phyloP scores from a whole-genome alignment of 2,888 invertebrate genomes.

The Cantharis flavilabris region DNA sequence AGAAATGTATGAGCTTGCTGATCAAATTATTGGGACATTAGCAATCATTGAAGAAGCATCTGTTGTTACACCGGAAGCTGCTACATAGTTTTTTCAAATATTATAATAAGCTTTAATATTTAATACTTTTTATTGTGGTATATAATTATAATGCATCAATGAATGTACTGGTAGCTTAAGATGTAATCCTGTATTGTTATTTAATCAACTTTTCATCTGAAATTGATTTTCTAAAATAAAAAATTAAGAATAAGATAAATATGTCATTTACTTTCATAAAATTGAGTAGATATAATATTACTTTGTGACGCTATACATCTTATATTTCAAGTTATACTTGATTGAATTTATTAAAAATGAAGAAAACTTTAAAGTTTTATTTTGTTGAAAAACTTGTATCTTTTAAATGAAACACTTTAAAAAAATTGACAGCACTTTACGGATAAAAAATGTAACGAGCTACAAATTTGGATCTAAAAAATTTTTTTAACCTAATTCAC shows the following conservation, averaged over 20 bases:
- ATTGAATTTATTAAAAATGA: too few relatives aligned
- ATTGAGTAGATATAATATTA: too few relatives aligned
- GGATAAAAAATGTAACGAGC: too few relatives aligned
- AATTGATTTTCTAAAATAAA: neutral
- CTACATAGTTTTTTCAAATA: neutral
- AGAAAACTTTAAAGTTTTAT: too few relatives aligned
- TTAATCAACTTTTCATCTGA: neutral
- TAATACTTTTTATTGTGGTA: neutral
- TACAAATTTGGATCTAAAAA: too few relatives aligned
- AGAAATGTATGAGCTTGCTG: constrained; percentile 69
- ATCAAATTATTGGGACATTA: constrained; percentile 64
- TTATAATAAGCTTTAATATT: neutral
- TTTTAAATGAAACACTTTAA: too few relatives aligned
- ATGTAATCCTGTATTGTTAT: neutral
- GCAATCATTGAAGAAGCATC: constrained; percentile 27
- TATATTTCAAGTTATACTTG: too few relatives aligned
- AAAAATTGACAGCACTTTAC: too few relatives aligned
- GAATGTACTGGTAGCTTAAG: neutral
- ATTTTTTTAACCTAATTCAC: too few relatives aligned
- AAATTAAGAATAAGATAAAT: neutral
- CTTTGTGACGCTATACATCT: too few relatives aligned
- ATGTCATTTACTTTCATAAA: too few relatives aligned
- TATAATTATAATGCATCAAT: neutral
- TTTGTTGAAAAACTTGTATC: too few relatives aligned
- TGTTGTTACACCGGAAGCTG: constrained; percentile 7